Evolutionary conservation across 2,888 invertebrate genomes (phyloP).

Genomic region (Leucania comma): DNA sequence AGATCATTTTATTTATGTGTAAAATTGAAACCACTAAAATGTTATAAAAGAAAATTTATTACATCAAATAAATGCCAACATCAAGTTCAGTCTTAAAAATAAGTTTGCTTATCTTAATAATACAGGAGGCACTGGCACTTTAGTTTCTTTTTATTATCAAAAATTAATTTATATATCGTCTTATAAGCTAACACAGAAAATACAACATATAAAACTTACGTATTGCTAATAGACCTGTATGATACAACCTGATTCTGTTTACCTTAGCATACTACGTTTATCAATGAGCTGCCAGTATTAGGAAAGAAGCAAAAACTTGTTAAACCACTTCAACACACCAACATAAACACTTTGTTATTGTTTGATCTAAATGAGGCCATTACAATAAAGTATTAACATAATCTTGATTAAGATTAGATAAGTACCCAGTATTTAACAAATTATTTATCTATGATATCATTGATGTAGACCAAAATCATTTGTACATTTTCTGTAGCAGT

Average conservation of each 20-base stretch:
- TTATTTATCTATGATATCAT: slow-evolving; percentile 61
- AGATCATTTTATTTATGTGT: too few species aligned
- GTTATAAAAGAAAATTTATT: slow-evolving; percentile 82
- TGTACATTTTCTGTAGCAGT: slow-evolving; percentile 36
- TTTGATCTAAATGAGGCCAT: slow-evolving; percentile 50
- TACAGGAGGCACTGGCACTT: slow-evolving; percentile 89
- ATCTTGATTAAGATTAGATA: slow-evolving; percentile 64
- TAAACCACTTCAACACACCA: slow-evolving; percentile 44
- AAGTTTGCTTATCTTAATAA: slow-evolving; percentile 81
- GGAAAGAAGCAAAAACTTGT: slow-evolving; percentile 29
- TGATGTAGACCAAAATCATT: slow-evolving; percentile 50
- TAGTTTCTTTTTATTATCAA: slow-evolving; percentile 63
- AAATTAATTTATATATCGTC: slow-evolving; percentile 68
- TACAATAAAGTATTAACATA: slow-evolving; percentile 49
- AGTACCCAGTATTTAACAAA: slow-evolving; percentile 60
- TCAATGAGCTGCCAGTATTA: slow-evolving; percentile 41
- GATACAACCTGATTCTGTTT: slow-evolving; percentile 68
- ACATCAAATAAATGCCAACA: slow-evolving; percentile 86
- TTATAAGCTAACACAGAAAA: slow-evolving; percentile 67
- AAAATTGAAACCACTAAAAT: slow-evolving; percentile 30
- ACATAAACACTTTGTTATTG: slow-evolving; percentile 32
- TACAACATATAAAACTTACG: slow-evolving; percentile 68
- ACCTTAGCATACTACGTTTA: slow-evolving; percentile 42
- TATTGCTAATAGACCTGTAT: slow-evolving; percentile 71
- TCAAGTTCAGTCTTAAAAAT: slow-evolving; percentile 88